Conservation (phyloP, 2,797 vertebrate species). For the Threskiornis aethiopicus region DNA sequence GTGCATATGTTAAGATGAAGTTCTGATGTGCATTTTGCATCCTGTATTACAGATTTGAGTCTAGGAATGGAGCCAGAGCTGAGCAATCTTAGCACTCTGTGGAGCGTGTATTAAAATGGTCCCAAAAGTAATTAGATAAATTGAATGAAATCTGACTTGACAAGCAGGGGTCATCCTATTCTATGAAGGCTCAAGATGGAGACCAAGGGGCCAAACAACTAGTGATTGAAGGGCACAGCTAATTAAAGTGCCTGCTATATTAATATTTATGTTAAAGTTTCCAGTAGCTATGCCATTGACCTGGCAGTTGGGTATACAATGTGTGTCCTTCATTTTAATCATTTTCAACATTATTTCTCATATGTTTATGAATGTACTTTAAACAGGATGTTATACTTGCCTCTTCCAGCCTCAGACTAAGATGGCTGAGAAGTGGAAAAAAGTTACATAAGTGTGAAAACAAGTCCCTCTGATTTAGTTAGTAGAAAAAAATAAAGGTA, state of each 20-base stretch:
- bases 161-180: constrained; percentile 52
- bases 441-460: not conserved
- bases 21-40: constrained; percentile 12
- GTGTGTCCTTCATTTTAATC: constrained; percentile 57
- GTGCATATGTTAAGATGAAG: not conserved
- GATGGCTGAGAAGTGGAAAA: not conserved
- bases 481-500: not conserved
- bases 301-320: constrained; percentile 41
- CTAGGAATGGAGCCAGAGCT: not conserved
- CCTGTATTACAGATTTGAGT: not conserved
- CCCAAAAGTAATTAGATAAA: constrained; percentile 64
- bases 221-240: constrained; percentile 57
- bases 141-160: constrained; percentile 57
- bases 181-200: constrained; percentile 53
- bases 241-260: constrained; percentile 64
- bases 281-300: constrained; percentile 47
- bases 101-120: constrained; percentile 1
- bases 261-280: constrained; percentile 68
- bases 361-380: not conserved
- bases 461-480: not conserved
- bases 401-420: not conserved
- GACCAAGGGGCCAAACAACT: constrained; percentile 51
- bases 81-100: not conserved
- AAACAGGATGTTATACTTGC: not conserved
- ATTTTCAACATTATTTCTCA: constrained; percentile 38